A percentile compares a stretch with the other conserved stretches of the same genome.
phyloP scores from a whole-genome alignment of 2,113 vertebrate species.

The Canis aureus region DNA sequence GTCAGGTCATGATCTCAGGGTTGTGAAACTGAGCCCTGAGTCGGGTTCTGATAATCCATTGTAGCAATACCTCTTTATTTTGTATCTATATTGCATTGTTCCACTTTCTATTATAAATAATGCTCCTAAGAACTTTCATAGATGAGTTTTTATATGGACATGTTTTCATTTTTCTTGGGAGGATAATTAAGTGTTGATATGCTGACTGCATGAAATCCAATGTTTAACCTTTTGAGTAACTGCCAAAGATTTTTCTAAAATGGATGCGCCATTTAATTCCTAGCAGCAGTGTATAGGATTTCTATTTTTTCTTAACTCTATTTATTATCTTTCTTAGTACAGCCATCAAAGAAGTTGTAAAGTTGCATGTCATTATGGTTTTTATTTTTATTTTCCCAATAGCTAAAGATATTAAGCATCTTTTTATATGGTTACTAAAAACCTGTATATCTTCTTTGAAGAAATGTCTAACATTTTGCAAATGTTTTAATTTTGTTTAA shows the following conservation, averaged over 20 bases:
- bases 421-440: not conserved
- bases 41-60: not conserved
- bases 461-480: not conserved
- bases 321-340: not conserved
- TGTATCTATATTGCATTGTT: not conserved
- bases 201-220: not conserved
- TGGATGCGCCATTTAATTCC: not conserved
- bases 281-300: not conserved
- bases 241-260: not conserved
- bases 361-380: not conserved
- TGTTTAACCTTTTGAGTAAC: not conserved
- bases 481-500: not conserved
- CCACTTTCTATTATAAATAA: not conserved
- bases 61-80: not conserved
- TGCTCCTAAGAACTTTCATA: not conserved
- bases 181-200: not conserved
- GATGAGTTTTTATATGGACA: not conserved
- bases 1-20: not conserved
- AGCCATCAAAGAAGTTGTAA: not conserved
- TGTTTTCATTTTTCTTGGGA: not conserved
- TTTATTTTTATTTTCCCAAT: not conserved
- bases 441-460: not conserved
- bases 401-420: not conserved
- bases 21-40: not conserved
- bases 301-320: not conserved